Conservation (phyloP, 2,113 vertebrate genomes). For the Rhinoptilus africanus region DNA sequence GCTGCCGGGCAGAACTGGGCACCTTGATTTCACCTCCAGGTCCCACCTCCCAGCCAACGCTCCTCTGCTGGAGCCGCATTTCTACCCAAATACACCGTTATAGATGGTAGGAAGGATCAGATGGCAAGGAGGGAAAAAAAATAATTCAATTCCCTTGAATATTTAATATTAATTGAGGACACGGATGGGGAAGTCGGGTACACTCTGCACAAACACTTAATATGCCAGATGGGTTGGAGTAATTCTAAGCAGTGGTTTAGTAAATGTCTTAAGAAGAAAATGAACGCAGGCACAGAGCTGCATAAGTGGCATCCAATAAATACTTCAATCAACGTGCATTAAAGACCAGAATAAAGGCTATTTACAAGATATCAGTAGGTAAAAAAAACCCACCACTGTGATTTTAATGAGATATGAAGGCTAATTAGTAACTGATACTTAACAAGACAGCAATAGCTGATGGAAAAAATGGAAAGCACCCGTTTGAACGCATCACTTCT, state of each 20-base stretch:
- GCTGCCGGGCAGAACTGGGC: neutral
- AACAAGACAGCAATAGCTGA: neutral
- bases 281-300: constrained; percentile 8
- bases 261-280: constrained; percentile 44
- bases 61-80: neutral
- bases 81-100: neutral
- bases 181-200: constrained; percentile 22
- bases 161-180: constrained; percentile 51
- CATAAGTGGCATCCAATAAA: constrained; percentile 53
- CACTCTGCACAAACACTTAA: constrained; percentile 25
- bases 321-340: constrained; percentile 34
- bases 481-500: neutral
- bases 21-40: neutral
- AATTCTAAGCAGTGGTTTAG: constrained; percentile 30
- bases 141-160: neutral
- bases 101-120: neutral
- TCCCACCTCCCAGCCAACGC: neutral
- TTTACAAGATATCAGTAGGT: constrained; percentile 21
- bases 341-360: constrained; percentile 45
- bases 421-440: constrained; percentile 46
- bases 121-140: neutral
- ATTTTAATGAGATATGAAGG: constrained; percentile 32
- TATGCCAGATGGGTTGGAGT: constrained; percentile 43
- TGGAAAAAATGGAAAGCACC: neutral
- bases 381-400: neutral